A percentile compares a stretch with the other conserved stretches of the same genome.
Evolutionary conservation across 2,888 invertebrate species (phyloP).

Genomic region (Dendrolimus houi): DNA sequence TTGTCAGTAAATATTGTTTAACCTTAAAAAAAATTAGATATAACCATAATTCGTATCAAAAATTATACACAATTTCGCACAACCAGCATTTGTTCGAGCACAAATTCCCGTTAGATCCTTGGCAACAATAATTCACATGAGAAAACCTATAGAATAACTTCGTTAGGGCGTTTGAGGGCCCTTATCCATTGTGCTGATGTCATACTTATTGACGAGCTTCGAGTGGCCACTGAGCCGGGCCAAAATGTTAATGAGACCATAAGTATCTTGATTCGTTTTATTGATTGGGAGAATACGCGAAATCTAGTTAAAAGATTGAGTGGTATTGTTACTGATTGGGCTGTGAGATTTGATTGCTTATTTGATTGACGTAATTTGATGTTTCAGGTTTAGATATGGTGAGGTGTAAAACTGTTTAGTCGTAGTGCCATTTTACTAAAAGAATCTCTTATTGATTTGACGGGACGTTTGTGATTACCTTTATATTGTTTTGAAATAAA

Average conservation of each 20-base stretch:
- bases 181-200: conserved; percentile 58
- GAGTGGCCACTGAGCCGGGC: conserved; percentile 35
- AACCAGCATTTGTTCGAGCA: not conserved
- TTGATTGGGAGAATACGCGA: not conserved
- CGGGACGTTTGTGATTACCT: too few relatives aligned
- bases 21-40: too few relatives aligned
- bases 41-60: too few relatives aligned
- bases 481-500: too few relatives aligned
- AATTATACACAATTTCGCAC: not conserved
- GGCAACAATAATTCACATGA: conserved; percentile 52
- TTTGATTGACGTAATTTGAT: not conserved
- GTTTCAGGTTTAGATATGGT: not conserved
- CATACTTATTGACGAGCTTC: conserved; percentile 44
- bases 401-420: not conserved
- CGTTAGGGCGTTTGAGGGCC: conserved; percentile 66
- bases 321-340: not conserved
- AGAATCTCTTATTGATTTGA: too few relatives aligned
- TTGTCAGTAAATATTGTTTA: too few relatives aligned
- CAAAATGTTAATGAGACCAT: conserved; percentile 48
- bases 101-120: not conserved
- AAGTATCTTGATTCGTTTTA: conserved; percentile 1
- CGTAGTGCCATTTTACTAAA: too few relatives aligned
- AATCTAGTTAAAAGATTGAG: not conserved
- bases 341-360: not conserved
- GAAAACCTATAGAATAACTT: conserved; percentile 69